Base-by-base conservation (phyloP, 2,888 invertebrate genomes). In the Baccha elongata region DNA sequence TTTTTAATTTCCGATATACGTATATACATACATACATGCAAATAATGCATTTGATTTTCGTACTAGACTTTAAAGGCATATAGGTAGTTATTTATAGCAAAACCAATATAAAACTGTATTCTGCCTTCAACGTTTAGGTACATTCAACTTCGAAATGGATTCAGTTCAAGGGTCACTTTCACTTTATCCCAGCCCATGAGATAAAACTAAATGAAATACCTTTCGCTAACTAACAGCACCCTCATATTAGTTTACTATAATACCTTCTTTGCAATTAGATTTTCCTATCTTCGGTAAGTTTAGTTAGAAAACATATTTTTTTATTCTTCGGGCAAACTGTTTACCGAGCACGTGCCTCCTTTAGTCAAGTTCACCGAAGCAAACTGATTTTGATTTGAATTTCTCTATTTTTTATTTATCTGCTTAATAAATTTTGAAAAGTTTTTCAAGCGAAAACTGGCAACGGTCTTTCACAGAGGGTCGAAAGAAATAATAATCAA, bases 401-500 rank as follows among this genome's bases (percentile, higher is more conserved):
- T 58, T 71, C 44, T 46, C 37, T 52, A 23, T 53, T 55, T n/a
- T 21, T 44, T 19, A 44, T 72, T 71, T 46, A 50, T 75, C 44
- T 58, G 46, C 46, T 55, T 21, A 46, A 58, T 32, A 71, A 73
- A 68, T 53, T 65, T 71, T 64, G 58, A 64, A 80, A 55, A 60
- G 48, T 76, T 62, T 62, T 53, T 76, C 52, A 76, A 68, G 76
- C 68, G 72, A 72, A 68, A 76, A 55, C 44, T 64, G 72, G 50
- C 64, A 79, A 53, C 68, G 44, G 23, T 60, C 67, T 48, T 52
- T n/a, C 15, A 46, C 26, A 35, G 40, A 68, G 81, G 72, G 76
- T 76, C 76, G 76, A 65, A 76, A 62, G 67, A 68, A 76, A 83
- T 75, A 46, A 64, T 50, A 76, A 76, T 83, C 72, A 76, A 67